Conservation (phyloP, 2,888 invertebrate species). For the Clanis bilineata region DNA sequence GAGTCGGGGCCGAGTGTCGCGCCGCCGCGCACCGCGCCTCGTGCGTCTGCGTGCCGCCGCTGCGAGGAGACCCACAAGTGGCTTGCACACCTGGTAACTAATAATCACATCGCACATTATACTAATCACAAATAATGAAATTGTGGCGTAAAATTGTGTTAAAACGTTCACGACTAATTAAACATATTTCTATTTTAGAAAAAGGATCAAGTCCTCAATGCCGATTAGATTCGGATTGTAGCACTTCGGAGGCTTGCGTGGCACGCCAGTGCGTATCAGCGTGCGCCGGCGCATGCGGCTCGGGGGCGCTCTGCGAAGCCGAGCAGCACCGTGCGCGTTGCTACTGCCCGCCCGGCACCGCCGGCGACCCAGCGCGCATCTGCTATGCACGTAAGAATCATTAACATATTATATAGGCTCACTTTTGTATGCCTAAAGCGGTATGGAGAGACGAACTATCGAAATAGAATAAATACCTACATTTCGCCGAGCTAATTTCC, state of each 20-base stretch:
- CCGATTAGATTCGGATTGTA: slow-evolving; percentile 87
- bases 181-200: slow-evolving; percentile 29
- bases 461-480: too few relatives aligned
- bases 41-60: slow-evolving; percentile 88
- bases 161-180: neutral
- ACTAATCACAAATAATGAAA: too few relatives aligned
- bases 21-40: slow-evolving; percentile 88
- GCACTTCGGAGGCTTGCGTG: slow-evolving; percentile 89
- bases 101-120: too few relatives aligned
- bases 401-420: too few relatives aligned
- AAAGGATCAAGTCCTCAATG: slow-evolving; percentile 84
- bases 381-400: slow-evolving; percentile 91
- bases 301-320: slow-evolving; percentile 90
- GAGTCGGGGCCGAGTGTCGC: slow-evolving; percentile 89
- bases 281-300: slow-evolving; percentile 91
- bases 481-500: too few relatives aligned
- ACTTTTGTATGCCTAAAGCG: too few relatives aligned
- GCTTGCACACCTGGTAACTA: slow-evolving; percentile 84
- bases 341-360: slow-evolving; percentile 91
- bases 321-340: slow-evolving; percentile 91
- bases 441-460: too few relatives aligned
- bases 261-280: slow-evolving; percentile 91
- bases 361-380: slow-evolving; percentile 92
- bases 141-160: neutral
- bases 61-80: slow-evolving; percentile 90